Evolutionary conservation across 2,113 vertebrate genomes (phyloP).

Genomic region (Urocolius indicus): DNA sequence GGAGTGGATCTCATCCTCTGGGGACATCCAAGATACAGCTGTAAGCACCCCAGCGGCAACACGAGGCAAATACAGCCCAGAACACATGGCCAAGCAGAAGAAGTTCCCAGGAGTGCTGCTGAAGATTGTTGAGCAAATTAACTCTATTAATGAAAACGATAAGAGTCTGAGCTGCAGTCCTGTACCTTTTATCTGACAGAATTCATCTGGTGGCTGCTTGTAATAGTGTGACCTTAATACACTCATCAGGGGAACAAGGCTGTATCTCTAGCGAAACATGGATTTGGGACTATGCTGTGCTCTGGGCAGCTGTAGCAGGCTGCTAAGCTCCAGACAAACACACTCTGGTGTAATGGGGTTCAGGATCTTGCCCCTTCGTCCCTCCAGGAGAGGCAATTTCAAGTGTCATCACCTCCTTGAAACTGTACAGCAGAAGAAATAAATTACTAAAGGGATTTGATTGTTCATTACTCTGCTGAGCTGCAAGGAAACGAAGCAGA

Average conservation of each 20-base stretch:
- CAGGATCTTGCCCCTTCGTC: constrained; percentile 29
- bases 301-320: not conserved
- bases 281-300: not conserved
- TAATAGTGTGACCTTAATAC: constrained; percentile 56
- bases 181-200: constrained; percentile 36
- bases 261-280: not conserved
- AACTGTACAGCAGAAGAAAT: constrained; percentile 43
- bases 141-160: constrained; percentile 43
- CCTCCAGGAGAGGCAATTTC: constrained; percentile 62
- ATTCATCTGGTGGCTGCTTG: constrained; percentile 57
- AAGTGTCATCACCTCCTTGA: constrained; percentile 54
- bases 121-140: constrained; percentile 54
- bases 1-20: not conserved
- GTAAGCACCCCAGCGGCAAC: not conserved
- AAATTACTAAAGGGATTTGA: constrained; percentile 65
- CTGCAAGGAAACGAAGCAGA: constrained; percentile 63
- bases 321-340: not conserved
- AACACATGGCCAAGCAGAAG: not conserved
- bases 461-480: constrained; percentile 61
- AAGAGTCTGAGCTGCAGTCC: constrained; percentile 13
- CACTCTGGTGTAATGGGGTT: not conserved
- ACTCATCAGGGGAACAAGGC: constrained; percentile 26
- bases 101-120: not conserved
- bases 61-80: not conserved
- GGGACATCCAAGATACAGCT: not conserved